Percentiles rank a stretch among this genome's conserved stretches.
Conservation (phyloP, 2,888 invertebrate genomes). For the Drosophila putrida region DNA sequence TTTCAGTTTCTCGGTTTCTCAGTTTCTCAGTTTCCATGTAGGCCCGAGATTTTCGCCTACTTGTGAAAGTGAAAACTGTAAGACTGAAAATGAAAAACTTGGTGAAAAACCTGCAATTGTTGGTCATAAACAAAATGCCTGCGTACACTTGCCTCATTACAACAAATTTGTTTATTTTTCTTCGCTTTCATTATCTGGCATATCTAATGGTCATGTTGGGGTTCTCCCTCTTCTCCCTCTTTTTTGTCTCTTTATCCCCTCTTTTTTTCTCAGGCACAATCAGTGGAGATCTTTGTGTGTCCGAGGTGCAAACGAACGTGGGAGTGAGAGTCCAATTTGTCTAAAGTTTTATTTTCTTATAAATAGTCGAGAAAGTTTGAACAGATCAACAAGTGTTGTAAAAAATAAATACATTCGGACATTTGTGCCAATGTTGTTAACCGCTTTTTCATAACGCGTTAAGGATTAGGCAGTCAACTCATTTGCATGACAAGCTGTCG, state of each 20-base stretch:
- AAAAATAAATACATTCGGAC: conserved; percentile 14
- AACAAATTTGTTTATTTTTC: conserved; percentile 70
- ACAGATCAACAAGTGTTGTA: conserved; percentile 21
- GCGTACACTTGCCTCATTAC: conserved; percentile 54
- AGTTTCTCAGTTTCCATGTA: conserved; percentile 35
- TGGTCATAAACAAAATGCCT: conserved; percentile 39
- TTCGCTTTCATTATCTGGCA: conserved; percentile 50
- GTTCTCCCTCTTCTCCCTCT: conserved; percentile 1
- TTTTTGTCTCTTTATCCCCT: too few relatives aligned
- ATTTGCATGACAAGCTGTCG: conserved; percentile 78
- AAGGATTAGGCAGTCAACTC: conserved; percentile 57
- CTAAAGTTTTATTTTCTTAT: conserved; percentile 12
- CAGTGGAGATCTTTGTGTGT: conserved; percentile 30
- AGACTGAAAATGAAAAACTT: conserved; percentile 3
- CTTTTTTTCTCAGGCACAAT: not conserved
- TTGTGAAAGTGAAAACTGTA: conserved; percentile 66
- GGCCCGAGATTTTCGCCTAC: conserved; percentile 44
- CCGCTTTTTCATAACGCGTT: conserved; percentile 20
- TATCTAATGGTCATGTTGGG: conserved; percentile 24
- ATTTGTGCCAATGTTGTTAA: conserved; percentile 36
- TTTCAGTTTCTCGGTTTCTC: conserved; percentile 2
- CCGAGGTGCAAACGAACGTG: conserved; percentile 59
- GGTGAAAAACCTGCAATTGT: conserved; percentile 42
- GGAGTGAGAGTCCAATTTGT: conserved; percentile 55
- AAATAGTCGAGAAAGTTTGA: conserved; percentile 42